Evolutionary conservation across 2,888 invertebrate genomes (phyloP), one percentile per base, ranked within the genome.

Genomic region (Trypoxylon attenuatum): DNA sequence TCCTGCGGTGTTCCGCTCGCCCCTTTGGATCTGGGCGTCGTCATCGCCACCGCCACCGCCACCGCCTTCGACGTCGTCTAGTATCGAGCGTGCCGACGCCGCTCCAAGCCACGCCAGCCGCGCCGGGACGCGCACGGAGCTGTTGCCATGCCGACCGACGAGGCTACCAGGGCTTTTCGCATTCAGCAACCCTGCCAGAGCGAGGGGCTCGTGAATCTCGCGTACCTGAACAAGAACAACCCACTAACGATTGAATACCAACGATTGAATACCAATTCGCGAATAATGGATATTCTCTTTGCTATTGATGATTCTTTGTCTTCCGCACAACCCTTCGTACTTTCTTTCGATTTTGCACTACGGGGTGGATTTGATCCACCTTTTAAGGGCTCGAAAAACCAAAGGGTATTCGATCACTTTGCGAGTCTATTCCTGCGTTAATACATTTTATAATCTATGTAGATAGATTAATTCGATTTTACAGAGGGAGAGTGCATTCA

Each of bases 71-170:
- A 82, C 82, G 86, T 84, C 82, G 84, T 85, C 85, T 84, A 84
- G 84, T 86, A 86, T 86, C 84, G 86, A 86, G 84, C 86, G 86
- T 79, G 80, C 80, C 77, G 84, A 84, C 80, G 84, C 85, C 85
- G 85, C n/a, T n/a, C n/a, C n/a, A n/a, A n/a, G n/a, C n/a, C n/a
- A n/a, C n/a, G n/a, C n/a, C n/a, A n/a, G n/a, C n/a, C n/a, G n/a
- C n/a, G n/a, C n/a, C n/a, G n/a, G n/a, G n/a, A 85, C 84, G 84
- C 84, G 86, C 83, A 79, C 79, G 73, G 81, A 86, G 84, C 84
- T 83, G 86, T 86, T 86, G 81, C 86, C 85, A 86, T 86, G 86
- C 80, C 85, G 81, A 86, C 86, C 85, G 84, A 82, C 85, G 78
- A 71, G 79, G 83, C 82, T 82, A 81, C 71, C 81, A 73, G 80